Evolutionary conservation across 2,888 invertebrate genomes (phyloP).

Genomic region (Agriopis aurantiaria): DNA sequence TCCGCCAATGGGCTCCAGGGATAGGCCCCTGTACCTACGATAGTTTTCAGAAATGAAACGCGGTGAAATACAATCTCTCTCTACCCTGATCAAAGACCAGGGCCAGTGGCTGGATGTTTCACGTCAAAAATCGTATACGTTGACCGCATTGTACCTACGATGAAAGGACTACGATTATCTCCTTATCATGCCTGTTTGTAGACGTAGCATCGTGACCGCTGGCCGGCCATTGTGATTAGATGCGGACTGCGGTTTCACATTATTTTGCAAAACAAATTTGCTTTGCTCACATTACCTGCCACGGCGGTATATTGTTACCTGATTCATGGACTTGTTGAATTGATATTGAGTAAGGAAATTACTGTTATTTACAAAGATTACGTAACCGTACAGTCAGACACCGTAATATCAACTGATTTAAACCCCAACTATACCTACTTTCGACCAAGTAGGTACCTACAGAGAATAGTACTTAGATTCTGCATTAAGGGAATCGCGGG

Average conservation of each 20-base stretch:
- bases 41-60: no score
- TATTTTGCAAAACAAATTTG: conserved; percentile 48
- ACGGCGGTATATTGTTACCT: conserved; percentile 35
- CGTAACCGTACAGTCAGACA: conserved; percentile 31
- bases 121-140: no score
- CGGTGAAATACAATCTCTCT: no score
- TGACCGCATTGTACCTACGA: no score
- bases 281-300: conserved; percentile 44
- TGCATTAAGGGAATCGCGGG: not conserved
- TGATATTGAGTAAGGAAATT: conserved; percentile 34
- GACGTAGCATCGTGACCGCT: conserved; percentile 41
- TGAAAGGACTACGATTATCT: not conserved
- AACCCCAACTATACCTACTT: not conserved
- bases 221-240: conserved; percentile 44
- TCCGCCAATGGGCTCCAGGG: no score
- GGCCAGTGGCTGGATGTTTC: no score
- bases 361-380: conserved; percentile 39
- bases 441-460: not conserved
- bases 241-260: conserved; percentile 46
- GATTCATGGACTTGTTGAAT: conserved; percentile 32
- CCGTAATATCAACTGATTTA: conserved; percentile 20
- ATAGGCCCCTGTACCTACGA: no score
- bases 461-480: not conserved
- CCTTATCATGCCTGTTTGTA: not conserved
- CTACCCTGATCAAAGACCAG: no score